Evolutionary conservation across 2,888 invertebrate species (phyloP), one percentile per base, ranked within the genome.

Genomic region (Ochlodes sylvanus): DNA sequence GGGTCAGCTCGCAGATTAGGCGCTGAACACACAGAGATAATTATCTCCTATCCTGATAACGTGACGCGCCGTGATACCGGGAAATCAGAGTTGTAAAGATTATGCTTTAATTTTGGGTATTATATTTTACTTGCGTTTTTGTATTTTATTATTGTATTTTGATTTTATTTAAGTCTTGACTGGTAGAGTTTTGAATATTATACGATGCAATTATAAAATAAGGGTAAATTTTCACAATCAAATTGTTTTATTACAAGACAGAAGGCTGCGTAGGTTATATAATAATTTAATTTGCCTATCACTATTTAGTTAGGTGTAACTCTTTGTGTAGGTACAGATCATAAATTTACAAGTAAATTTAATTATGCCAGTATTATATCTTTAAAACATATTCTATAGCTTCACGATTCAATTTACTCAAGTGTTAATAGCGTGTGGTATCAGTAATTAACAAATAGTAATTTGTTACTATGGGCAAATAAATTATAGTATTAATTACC

Each of bases 71-170:
- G 77, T 78, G 79, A 81, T 86, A 83, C 83, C 73, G 77, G 79
- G 85, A 88, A 89, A 86, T 82, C 77, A 79, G 77, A 86, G 86
- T 87, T 86, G 85, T 88, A 88, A 88, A 89, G 87, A 88, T 88
- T 85, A 60, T 66, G 38, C 2, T 64, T 38, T 50, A 38, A 50
- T 50, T 64, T 57, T 56, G 21, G 50, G 57, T 56, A 56, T 9
- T 38, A 38, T 34, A 64, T 64, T 50, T 57, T 38, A 50, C 38
- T 55, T 12, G n/a, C n/a, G n/a, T n/a, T n/a, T n/a, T n/a, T n/a
- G n/a, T n/a, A n/a, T 10, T 19, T n/a, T 54, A 54, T n/a, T 50
- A 21, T 50, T 50, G 3, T 50, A 50, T 1, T 50, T 50, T 17
- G 17, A 19, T 19, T 19, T 50, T 50, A 14, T 10, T 38, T 38